phyloP scores from a whole-genome alignment of 2,797 vertebrate species.

The Myotis pilosus region DNA sequence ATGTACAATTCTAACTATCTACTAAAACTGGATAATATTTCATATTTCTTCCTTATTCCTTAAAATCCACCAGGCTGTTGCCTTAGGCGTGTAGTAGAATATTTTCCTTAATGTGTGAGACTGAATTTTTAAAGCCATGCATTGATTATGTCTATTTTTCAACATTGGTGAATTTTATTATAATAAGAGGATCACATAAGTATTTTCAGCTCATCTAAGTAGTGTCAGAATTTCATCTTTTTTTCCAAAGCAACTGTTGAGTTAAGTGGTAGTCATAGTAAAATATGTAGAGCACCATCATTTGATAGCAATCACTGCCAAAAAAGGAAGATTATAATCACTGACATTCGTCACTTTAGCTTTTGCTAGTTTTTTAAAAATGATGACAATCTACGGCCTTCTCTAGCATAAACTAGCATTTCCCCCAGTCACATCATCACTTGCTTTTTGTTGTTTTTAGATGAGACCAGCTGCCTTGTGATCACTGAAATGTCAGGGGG shows the following conservation, averaged over 20 bases:
- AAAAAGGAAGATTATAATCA: slow-evolving; percentile 42
- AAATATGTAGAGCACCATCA: slow-evolving; percentile 66
- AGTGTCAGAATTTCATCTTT: slow-evolving; percentile 57
- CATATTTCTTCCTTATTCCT: slow-evolving; percentile 31
- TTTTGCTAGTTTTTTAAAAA: slow-evolving; percentile 74
- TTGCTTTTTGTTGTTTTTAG: slow-evolving; percentile 79
- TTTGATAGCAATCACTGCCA: slow-evolving; percentile 65
- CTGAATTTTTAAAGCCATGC: slow-evolving; percentile 61
- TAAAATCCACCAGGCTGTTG: slow-evolving; percentile 34
- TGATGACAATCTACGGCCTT: slow-evolving; percentile 71
- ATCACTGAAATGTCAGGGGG: slow-evolving; percentile 81
- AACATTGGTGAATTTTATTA: slow-evolving; percentile 62
- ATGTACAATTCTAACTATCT: background rate
- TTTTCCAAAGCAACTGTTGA: slow-evolving; percentile 33
- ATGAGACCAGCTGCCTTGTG: slow-evolving; percentile 82
- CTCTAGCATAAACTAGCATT: slow-evolving; percentile 74
- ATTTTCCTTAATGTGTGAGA: slow-evolving; percentile 67
- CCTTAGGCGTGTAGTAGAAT: slow-evolving; percentile 41
- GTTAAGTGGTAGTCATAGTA: slow-evolving; percentile 54
- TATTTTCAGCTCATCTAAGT: slow-evolving; percentile 68
- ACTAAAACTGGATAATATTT: slow-evolving; percentile 40
- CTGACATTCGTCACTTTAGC: slow-evolving; percentile 60
- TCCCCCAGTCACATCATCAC: slow-evolving; percentile 73
- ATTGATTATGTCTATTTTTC: slow-evolving; percentile 72
- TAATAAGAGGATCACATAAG: slow-evolving; percentile 46